phyloP scores from a whole-genome alignment of 2,797 vertebrate species.

The Tokudaia muenninki region DNA sequence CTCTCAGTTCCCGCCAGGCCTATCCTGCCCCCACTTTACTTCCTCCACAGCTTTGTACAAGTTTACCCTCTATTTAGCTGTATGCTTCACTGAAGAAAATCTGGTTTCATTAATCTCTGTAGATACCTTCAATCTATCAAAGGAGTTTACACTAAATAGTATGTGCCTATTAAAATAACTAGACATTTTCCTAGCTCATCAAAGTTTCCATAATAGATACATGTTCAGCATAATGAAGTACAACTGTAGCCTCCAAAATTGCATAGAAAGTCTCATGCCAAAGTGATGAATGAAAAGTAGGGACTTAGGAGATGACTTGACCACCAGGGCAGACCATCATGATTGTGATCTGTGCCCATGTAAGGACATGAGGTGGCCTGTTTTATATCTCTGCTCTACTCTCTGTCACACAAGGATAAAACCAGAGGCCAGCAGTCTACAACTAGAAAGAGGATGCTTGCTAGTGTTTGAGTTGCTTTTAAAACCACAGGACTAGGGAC shows the following conservation, averaged over 20 bases:
- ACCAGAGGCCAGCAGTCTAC: not conserved
- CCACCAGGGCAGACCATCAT: not conserved
- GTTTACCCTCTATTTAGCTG: accelerated
- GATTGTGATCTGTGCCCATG: not conserved
- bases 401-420: not conserved
- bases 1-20: not conserved
- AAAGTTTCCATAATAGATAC: not conserved
- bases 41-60: accelerated
- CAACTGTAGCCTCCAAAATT: not conserved
- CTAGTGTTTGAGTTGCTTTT: not conserved
- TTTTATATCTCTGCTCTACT: not conserved
- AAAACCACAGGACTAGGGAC: not conserved
- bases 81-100: accelerated
- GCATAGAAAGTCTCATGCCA: not conserved
- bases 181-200: not conserved
- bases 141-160: not conserved
- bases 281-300: no score
- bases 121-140: not conserved
- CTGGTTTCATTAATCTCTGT: not conserved
- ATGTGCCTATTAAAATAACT: not conserved
- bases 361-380: not conserved
- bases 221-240: not conserved
- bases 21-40: not conserved
- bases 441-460: not conserved
- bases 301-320: no score